These are phyloP conservation scores for Eutrigla gurnardus DNA, from an alignment of 2,797 vertebrate species.

Conservation along the genomic window DNA sequence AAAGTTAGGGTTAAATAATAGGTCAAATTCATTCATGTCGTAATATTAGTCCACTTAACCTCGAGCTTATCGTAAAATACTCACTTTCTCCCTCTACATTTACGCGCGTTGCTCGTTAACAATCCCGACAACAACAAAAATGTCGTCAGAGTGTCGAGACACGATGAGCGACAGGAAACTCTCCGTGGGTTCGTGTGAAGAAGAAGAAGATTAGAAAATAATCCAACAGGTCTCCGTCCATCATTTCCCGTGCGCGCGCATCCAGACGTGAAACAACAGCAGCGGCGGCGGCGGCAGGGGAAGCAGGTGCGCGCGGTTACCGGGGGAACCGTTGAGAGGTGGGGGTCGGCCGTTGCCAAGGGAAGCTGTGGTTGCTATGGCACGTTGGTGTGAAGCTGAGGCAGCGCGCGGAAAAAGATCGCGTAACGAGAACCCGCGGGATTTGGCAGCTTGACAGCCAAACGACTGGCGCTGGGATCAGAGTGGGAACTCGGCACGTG, in stretches of 20 bases:
- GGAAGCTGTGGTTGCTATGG: slow-evolving; percentile 83
- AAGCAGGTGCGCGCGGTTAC: slow-evolving; percentile 72
- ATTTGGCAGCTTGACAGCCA: slow-evolving; percentile 31
- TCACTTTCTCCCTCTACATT: slow-evolving; percentile 49
- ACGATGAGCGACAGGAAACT: not conserved
- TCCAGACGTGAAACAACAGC: slow-evolving; percentile 28
- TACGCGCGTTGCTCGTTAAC: slow-evolving; percentile 1
- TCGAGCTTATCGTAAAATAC: slow-evolving; percentile 21
- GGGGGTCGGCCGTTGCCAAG: slow-evolving; percentile 75
- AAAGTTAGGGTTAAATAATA: not conserved
- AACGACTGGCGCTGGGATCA: not conserved
- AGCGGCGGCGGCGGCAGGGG: not conserved
- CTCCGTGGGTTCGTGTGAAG: not conserved
- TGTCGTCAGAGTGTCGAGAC: slow-evolving; percentile 1
- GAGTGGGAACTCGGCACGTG: not conserved
- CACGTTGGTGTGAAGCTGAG: slow-evolving; percentile 60
- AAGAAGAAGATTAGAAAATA: not conserved
- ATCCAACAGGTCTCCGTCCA: slow-evolving; percentile 13
- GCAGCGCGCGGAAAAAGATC: slow-evolving; percentile 26
- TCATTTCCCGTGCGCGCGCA: slow-evolving; percentile 42
- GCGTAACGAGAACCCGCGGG: slow-evolving; percentile 68
- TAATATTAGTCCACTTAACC: not conserved
- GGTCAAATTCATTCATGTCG: not conserved
- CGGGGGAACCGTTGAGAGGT: slow-evolving; percentile 70
- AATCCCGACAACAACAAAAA: slow-evolving; percentile 16